These are phyloP conservation scores for Aproaerema taeniolella DNA, from an alignment of 2,888 invertebrate species.

Conservation along the genomic window DNA sequence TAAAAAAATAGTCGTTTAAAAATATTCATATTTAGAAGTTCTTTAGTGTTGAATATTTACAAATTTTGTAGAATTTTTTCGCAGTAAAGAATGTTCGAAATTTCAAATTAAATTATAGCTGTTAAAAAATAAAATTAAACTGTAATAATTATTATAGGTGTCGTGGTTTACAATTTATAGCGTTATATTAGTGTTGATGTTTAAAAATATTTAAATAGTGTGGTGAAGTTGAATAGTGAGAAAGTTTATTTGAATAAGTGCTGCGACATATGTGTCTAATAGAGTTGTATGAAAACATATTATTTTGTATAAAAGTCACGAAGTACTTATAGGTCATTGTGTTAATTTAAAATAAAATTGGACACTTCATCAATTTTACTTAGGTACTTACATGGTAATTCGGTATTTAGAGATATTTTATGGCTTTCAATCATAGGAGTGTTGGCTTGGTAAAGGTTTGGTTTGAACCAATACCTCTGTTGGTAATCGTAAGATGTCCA, in stretches of 20 bases:
- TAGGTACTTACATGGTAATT: too few relatives aligned
- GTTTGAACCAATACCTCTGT: too few relatives aligned
- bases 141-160: conserved; percentile 10
- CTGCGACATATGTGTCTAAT: conserved; percentile 1
- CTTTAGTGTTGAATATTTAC: conserved; percentile 8
- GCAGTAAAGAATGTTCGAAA: conserved; percentile 4
- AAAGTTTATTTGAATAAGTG: conserved; percentile 11
- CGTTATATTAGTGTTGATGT: conserved; percentile 13
- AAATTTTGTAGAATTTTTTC: conserved; percentile 18
- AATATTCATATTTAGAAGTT: conserved; percentile 8
- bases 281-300: too few relatives aligned
- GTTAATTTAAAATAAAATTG: too few relatives aligned
- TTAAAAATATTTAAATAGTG: conserved; percentile 2
- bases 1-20: conserved; percentile 8
- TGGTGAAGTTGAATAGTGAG: conserved; percentile 5
- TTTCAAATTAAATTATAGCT: neutral
- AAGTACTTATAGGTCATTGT: too few relatives aligned
- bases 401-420: too few relatives aligned
- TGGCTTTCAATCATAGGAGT: too few relatives aligned
- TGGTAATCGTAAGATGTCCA: too few relatives aligned
- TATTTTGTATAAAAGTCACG: too few relatives aligned
- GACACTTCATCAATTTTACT: too few relatives aligned
- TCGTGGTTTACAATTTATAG: conserved; percentile 14
- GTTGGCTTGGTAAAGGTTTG: too few relatives aligned
- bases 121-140: neutral